Conservation (phyloP, 2,113 vertebrate genomes). For the Etheostoma cragini region DNA sequence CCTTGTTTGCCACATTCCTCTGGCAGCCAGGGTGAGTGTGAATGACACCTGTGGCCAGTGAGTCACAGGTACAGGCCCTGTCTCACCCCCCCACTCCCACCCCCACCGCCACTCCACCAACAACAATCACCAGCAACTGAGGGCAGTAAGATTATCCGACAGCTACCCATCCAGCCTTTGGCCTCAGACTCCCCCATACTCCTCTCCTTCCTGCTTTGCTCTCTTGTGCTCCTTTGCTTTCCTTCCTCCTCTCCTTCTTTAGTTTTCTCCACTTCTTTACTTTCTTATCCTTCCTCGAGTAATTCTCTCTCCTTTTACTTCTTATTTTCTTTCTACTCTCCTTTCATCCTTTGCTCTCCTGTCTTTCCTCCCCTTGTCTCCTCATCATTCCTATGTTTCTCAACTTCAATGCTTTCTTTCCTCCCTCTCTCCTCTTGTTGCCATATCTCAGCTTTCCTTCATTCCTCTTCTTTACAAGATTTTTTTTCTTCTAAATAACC, state of each 20-base stretch:
- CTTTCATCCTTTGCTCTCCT: neutral
- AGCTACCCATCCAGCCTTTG: slow-evolving; percentile 23
- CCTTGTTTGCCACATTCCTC: slow-evolving; percentile 67
- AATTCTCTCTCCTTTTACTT: neutral
- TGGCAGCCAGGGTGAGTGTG: slow-evolving; percentile 52
- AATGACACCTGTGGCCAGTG: slow-evolving; percentile 71
- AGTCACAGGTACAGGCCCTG: slow-evolving; percentile 61
- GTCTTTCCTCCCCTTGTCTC: neutral
- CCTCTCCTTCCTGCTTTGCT: neutral
- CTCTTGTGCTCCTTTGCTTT: neutral
- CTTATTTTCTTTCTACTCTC: neutral
- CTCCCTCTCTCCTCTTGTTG: neutral
- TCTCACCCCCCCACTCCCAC: slow-evolving; percentile 20
- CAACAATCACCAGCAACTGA: slow-evolving; percentile 18
- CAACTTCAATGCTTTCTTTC: too few relatives aligned
- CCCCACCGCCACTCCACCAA: neutral
- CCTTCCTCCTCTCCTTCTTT: neutral
- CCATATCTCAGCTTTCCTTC: neutral
- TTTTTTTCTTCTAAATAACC: too few relatives aligned
- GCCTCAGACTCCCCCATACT: neutral
- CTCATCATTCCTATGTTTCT: neutral
- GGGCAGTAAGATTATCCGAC: slow-evolving; percentile 43
- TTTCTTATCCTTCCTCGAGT: neutral
- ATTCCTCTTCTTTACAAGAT: neutral
- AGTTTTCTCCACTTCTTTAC: neutral